Evolutionary conservation across 2,888 invertebrate species (phyloP).

Genomic region (Ormyrus nitidulus): DNA sequence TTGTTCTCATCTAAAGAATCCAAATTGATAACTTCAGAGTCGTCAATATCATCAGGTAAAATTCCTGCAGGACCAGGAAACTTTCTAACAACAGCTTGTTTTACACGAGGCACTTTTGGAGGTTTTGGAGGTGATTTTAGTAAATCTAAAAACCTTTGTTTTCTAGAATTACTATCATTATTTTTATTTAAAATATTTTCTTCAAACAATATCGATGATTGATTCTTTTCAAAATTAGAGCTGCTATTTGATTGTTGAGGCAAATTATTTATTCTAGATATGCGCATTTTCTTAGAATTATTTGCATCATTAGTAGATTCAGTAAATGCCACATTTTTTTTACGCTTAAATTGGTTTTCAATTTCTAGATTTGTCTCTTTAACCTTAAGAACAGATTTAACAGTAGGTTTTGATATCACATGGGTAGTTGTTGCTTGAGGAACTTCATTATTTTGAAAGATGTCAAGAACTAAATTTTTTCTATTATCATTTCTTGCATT

Average conservation of each 20-base stretch:
- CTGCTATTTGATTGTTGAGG: not conserved
- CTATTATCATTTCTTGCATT: not conserved
- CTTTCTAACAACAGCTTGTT: conserved; percentile 67
- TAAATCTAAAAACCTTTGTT: conserved; percentile 38
- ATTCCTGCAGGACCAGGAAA: conserved; percentile 77
- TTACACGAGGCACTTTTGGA: conserved; percentile 47
- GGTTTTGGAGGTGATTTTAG: conserved; percentile 36
- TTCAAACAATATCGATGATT: not conserved
- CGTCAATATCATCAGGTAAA: conserved; percentile 68
- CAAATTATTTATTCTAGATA: conserved; percentile 1
- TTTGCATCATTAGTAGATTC: conserved; percentile 18
- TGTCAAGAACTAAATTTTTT: conserved; percentile 51
- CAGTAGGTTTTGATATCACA: not conserved
- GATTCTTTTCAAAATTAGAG: not conserved
- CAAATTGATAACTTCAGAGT: conserved; percentile 38
- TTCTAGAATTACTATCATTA: conserved; percentile 40
- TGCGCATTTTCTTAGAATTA: conserved; percentile 22
- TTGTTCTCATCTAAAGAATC: conserved; percentile 49
- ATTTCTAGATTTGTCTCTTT: not conserved
- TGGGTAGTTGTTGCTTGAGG: not conserved
- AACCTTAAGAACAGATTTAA: conserved; percentile 52
- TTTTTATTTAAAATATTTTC: conserved; percentile 12
- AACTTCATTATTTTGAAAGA: conserved; percentile 44
- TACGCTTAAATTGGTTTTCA: conserved; percentile 19
- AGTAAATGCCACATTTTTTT: conserved; percentile 41